Conservation (phyloP, 2,888 invertebrate genomes). For the Malacosoma neustria region DNA sequence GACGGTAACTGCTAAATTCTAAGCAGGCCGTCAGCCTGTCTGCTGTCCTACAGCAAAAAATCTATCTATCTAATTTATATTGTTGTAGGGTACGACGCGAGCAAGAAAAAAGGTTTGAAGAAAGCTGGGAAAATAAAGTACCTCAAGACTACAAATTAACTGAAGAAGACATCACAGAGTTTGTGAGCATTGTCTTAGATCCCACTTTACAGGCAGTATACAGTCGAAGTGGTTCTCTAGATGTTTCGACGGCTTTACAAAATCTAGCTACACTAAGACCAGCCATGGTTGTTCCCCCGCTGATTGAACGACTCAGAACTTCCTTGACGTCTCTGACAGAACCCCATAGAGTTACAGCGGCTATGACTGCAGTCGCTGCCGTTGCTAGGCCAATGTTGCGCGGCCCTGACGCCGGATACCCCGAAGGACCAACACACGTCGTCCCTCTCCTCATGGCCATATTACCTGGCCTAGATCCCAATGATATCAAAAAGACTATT, state of each 20-base stretch:
- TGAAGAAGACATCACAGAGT: conserved; percentile 86
- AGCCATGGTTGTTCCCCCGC: conserved; percentile 86
- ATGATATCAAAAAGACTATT: conserved; percentile 85
- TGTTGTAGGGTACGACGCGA: conserved; percentile 76
- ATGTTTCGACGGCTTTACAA: conserved; percentile 80
- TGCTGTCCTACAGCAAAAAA: no score
- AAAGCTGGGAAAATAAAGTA: conserved; percentile 80
- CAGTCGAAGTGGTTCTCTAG: conserved; percentile 78
- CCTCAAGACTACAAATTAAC: conserved; percentile 82
- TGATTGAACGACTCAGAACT: conserved; percentile 86
- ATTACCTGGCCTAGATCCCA: conserved; percentile 92
- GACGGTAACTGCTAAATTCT: no score
- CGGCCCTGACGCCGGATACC: conserved; percentile 72
- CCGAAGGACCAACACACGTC: conserved; percentile 87
- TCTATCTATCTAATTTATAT: no score
- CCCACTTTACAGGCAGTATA: conserved; percentile 87
- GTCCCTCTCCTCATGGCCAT: conserved; percentile 86
- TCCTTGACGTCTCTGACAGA: conserved; percentile 91
- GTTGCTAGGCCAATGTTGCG: conserved; percentile 79
- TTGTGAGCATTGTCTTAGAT: conserved; percentile 84
- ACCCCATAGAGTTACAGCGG: conserved; percentile 86
- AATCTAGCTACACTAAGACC: conserved; percentile 87
- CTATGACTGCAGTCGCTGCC: conserved; percentile 81
- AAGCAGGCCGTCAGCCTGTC: no score
- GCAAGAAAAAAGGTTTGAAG: conserved; percentile 69